Percentiles rank a stretch among this genome's conserved stretches.
These are phyloP conservation scores for Acanthurus lineatus DNA, from an alignment of 2,797 vertebrate species.

Conservation along the genomic window DNA sequence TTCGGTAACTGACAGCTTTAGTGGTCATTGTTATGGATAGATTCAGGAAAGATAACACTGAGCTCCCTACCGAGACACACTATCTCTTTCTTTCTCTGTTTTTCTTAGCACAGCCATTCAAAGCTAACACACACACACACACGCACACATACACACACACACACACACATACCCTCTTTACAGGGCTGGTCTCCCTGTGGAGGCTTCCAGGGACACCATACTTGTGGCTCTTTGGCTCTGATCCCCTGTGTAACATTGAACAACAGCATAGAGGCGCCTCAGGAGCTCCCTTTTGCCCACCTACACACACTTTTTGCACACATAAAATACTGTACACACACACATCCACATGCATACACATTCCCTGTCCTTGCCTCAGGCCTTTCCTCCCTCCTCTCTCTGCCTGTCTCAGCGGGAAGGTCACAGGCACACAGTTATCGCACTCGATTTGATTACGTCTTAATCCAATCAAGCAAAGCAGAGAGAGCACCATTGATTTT, in stretches of 20 bases:
- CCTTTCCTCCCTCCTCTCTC: conserved; percentile 34
- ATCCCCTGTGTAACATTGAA: conserved; percentile 35
- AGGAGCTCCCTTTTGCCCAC: conserved; percentile 27
- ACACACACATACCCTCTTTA: not conserved
- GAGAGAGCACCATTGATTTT: conserved; percentile 81
- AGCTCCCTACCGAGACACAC: not conserved
- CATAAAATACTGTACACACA: conserved; percentile 27
- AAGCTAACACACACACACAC: not conserved
- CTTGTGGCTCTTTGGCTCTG: conserved; percentile 18
- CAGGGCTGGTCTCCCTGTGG: conserved; percentile 20
- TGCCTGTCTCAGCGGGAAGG: conserved; percentile 73
- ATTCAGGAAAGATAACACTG: not conserved
- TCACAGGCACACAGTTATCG: conserved; percentile 81
- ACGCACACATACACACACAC: not conserved
- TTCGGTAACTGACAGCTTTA: not conserved
- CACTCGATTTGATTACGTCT: conserved; percentile 83
- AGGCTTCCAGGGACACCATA: not conserved
- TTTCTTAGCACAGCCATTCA: not conserved
- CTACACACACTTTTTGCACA: conserved; percentile 20
- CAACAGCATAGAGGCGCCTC: conserved; percentile 38
- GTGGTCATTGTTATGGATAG: not conserved
- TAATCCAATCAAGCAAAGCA: conserved; percentile 85
- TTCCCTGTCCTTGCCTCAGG: conserved; percentile 43
- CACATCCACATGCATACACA: conserved; percentile 3
- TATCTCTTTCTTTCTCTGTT: not conserved